Conservation (phyloP, 2,797 vertebrate genomes). For the Echiichthys vipera region DNA sequence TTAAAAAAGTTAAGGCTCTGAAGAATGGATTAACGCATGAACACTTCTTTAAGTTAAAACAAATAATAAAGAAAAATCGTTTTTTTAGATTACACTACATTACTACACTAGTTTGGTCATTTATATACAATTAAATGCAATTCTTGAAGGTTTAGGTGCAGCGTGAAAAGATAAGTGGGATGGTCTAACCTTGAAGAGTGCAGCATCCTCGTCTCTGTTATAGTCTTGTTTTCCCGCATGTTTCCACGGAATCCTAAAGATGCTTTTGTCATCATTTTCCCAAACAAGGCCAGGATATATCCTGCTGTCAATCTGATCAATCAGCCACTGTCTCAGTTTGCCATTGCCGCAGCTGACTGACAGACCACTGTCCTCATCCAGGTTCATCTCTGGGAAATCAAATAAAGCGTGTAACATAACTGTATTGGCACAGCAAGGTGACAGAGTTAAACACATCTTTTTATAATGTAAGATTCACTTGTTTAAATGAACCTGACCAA, state of each 20-base stretch:
- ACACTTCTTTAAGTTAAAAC: background rate
- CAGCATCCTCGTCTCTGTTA: conserved; percentile 97
- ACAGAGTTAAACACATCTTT: background rate
- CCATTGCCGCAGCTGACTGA: conserved; percentile 94
- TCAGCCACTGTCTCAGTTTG: conserved; percentile 98
- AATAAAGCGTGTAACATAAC: background rate
- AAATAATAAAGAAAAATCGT: background rate
- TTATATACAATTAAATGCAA: background rate
- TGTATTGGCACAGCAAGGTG: background rate
- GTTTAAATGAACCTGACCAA: background rate
- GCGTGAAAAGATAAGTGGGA: background rate
- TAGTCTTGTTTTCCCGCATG: conserved; percentile 99
- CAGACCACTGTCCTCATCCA: conserved; percentile 89
- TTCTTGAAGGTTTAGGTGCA: background rate
- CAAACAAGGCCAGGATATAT: conserved; percentile 94
- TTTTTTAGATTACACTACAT: background rate
- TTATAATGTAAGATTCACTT: background rate
- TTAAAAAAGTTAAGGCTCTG: background rate
- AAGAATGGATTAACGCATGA: background rate
- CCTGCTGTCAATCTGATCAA: conserved; percentile 97
- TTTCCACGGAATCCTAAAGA: conserved; percentile 99
- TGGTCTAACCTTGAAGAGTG: conserved; percentile 93
- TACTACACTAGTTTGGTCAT: background rate
- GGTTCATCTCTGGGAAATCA: conserved; percentile 80
- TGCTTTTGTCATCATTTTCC: conserved; percentile 95